Base-by-base conservation (phyloP, 2,888 invertebrate genomes). In the Mesoligia furuncula region DNA sequence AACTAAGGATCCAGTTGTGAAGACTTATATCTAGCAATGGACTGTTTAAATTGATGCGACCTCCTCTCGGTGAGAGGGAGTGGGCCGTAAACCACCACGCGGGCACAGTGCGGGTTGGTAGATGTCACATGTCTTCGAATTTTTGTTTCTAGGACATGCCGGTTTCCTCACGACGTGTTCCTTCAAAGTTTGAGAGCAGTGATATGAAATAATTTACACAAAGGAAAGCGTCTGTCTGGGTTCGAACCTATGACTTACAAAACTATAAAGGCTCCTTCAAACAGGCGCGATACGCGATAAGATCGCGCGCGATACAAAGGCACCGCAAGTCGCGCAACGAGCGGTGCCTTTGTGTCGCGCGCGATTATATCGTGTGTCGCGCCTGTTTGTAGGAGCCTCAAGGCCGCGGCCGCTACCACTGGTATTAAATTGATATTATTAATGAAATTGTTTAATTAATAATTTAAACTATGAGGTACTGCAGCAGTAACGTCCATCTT, bases 361-460 rank as follows among this genome's bases (percentile, higher is more conserved):
- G n/a, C n/a, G n/a, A n/a, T n/a, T n/a, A n/a, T n/a, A n/a, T n/a
- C n/a, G n/a, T n/a, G n/a, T n/a, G n/a, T n/a, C n/a, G n/a, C n/a
- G n/a, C n/a, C n/a, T n/a, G n/a, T n/a, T n/a, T n/a, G n/a, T n/a
- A n/a, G n/a, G n/a, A n/a, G n/a, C n/a, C n/a, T n/a, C n/a, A n/a
- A 45, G 15, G 5, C 3, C n/a, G n/a, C 4, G 24, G 54, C 4
- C 24, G 54, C 4, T 11, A n/a, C 24, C 13, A 57, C n/a, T n/a
- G 11, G n/a, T 4, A 57, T 57, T n/a, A 57, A 57, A n/a, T 57
- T n/a, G 15, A 59, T 36, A 6, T 57, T 61, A 17, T 17, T 31
- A 2, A 73, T 74, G 7, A 57, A 72, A n/a, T 13, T 17, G 1
- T 45, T 71, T 7, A 72, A 71, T 72, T 45, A 15, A 11, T n/a